Base-by-base conservation (phyloP, 2,113 vertebrate genomes). In the Typhlomys cinereus region DNA sequence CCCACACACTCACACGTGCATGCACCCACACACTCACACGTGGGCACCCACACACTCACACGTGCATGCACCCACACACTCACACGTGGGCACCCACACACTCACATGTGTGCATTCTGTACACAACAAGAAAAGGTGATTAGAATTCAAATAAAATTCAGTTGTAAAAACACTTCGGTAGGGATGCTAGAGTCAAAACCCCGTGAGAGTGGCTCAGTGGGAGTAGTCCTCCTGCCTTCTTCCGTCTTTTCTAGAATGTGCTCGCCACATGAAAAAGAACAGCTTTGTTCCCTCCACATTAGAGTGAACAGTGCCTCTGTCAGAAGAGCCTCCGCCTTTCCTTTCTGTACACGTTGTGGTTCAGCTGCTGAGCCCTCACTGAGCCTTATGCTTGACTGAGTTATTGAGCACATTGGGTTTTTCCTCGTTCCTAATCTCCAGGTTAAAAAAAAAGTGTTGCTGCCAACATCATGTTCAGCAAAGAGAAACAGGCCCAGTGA, bases 361-460 rank as follows among this genome's bases (percentile, higher is more conserved):
- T 57, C 54, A 41, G n/a, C 59, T 61, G 62, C 48, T 31, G 3
- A 74, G 78, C 61, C 67, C 17, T 64, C 17, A 5, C 11, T 50
- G 69, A 92, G 59, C 64, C 69, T 89, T 76, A 10, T 21, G 57
- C 90, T n/a, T 94, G 92, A 75, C 71, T 46, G 61, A 69, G 21
- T 73, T n/a, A 76, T 20, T 85, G 21, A 82, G 41, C 39, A 80
- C 85, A 12, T 66, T 66, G 46, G 15, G 0, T 75, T n/a, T 95
- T 75, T 3, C 25, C 15, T 64, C 73, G 75, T 50, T 67, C 39
- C 23, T 89, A 21, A 57, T 74, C 41, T 90, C 82, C 73, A 82
- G n/a, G 78, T 90, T 71, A n/a, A 75, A 76, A 82, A 46, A 46
- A 39, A 84, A 83, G 61, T 71, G 4, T 44, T 54, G 13, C 75